Evolutionary conservation across 2,888 invertebrate genomes (phyloP).

Genomic region (Chrysomela aeneicollis): DNA sequence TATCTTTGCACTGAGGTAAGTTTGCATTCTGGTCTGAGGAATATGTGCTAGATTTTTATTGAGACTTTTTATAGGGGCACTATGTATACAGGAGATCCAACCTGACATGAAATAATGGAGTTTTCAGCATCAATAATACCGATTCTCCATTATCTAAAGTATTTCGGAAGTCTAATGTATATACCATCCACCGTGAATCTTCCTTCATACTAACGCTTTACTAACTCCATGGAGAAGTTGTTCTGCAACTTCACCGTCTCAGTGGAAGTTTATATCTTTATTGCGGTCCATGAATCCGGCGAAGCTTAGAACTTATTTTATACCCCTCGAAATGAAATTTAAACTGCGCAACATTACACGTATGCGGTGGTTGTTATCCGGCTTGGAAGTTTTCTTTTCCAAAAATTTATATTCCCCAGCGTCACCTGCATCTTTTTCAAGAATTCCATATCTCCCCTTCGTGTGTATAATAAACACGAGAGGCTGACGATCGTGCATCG

Average conservation of each 20-base stretch:
- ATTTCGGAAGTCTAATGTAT: no score
- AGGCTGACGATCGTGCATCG: conserved; percentile 8
- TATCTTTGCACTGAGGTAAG: no score
- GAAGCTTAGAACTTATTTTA: neutral
- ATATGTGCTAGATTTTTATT: no score
- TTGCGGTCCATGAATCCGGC: neutral
- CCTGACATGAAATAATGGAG: no score
- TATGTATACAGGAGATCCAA: no score
- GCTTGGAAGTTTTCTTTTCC: neutral
- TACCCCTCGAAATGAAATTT: neutral
- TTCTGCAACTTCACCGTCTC: neutral
- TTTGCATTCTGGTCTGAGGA: no score
- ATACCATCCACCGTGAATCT: no score
- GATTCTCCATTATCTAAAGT: no score
- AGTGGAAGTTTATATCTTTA: neutral
- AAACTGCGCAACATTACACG: neutral
- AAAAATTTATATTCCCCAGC: conserved; percentile 15
- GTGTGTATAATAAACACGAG: conserved; percentile 1
- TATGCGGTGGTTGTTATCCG: neutral
- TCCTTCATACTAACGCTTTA: no score
- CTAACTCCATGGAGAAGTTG: neutral
- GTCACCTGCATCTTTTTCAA: conserved; percentile 21
- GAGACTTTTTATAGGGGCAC: no score
- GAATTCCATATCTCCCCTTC: conserved; percentile 16
- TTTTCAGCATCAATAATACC: no score